Evolutionary conservation across 2,888 invertebrate species (phyloP), one percentile per base, ranked within the genome.

Genomic region (Bhutanitis thaidina): DNA sequence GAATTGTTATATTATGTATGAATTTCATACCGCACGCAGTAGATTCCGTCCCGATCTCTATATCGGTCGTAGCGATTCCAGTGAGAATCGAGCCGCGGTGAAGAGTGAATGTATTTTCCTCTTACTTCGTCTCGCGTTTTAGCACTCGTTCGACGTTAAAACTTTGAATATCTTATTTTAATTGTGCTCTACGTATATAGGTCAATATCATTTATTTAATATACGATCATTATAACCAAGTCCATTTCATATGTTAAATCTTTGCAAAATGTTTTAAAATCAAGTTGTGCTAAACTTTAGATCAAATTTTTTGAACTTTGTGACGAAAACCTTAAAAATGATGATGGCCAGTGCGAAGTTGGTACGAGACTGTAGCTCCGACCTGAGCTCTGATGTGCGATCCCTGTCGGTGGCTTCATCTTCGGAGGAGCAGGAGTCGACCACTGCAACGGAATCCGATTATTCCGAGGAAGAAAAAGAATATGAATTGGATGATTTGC

Each of bases 401-500:
- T 90, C 90, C 39, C 69, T 90, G 48, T 90, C 90, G 38, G 80
- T 90, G 60, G 84, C 90, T 7, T 91, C 91, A 15, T 91, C 91
- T 27, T 90, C 88, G 38, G 91, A 91, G 63, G 90, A 90, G 60
- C 90, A 90, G 61, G 90, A 90, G 16, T 90, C 90, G 47, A 87
- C 90, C 54, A 83, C 88, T 57, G 86, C 90, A 56, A 90, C 91
- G 10, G 91, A 91, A 56, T 90, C 91, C 0, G 91, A 91, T 48
- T 91, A 86, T 68, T 90, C 91, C 0, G 91, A 91, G 57, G 91
- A 91, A 60, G 91, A 91, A 62, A 91, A 93, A 61, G 92, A 93
- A 67, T 93, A 92, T 68, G 91, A 93, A 69, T 82, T 96, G 63
- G 95, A 96, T 60, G 95, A 96, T 75, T 93, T 95, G 68, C 95